phyloP scores from a whole-genome alignment of 2,797 vertebrate genomes.

The Syngnathus rostellatus region DNA sequence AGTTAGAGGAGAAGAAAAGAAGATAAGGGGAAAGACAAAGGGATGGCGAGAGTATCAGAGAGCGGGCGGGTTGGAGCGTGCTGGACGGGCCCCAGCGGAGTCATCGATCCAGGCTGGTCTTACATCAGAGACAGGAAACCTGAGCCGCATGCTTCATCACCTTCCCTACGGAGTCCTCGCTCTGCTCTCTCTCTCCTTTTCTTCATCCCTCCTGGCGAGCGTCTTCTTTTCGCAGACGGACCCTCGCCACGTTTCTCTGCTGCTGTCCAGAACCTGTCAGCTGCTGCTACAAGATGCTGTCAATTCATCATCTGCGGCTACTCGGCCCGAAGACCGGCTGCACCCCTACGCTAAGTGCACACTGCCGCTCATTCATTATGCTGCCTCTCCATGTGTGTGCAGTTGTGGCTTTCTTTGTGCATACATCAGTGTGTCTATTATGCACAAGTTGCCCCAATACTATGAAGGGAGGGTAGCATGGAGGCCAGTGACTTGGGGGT shows the following conservation, averaged over 20 bases:
- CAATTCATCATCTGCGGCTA: conserved; percentile 56
- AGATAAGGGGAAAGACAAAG: conserved; percentile 45
- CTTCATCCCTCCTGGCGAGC: conserved; percentile 33
- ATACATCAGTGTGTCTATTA: conserved; percentile 46
- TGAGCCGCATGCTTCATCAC: conserved; percentile 68
- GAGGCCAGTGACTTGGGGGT: conserved; percentile 48
- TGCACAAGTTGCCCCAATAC: conserved; percentile 54
- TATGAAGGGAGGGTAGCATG: conserved; percentile 33
- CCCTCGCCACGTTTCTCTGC: neutral
- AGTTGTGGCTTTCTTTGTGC: conserved; percentile 37
- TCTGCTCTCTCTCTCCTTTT: conserved; percentile 45
- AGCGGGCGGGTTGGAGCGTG: conserved; percentile 53
- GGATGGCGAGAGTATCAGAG: conserved; percentile 44
- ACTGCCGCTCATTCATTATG: conserved; percentile 62
- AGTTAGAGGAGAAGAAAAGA: conserved; percentile 36
- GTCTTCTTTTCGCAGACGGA: conserved; percentile 26
- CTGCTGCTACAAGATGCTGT: conserved; percentile 44
- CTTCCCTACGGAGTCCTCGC: conserved; percentile 61
- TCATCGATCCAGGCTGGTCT: conserved; percentile 70
- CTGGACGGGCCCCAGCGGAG: conserved; percentile 61
- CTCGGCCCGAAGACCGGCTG: conserved; percentile 26
- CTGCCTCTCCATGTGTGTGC: conserved; percentile 20
- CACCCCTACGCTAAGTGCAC: conserved; percentile 58
- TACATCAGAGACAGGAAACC: conserved; percentile 73
- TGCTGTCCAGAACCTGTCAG: conserved; percentile 33